Evolutionary conservation across 30 jellyfish, hydroid and myxozoan species (phyloP).

Genomic region (Cassiopea andromeda): DNA sequence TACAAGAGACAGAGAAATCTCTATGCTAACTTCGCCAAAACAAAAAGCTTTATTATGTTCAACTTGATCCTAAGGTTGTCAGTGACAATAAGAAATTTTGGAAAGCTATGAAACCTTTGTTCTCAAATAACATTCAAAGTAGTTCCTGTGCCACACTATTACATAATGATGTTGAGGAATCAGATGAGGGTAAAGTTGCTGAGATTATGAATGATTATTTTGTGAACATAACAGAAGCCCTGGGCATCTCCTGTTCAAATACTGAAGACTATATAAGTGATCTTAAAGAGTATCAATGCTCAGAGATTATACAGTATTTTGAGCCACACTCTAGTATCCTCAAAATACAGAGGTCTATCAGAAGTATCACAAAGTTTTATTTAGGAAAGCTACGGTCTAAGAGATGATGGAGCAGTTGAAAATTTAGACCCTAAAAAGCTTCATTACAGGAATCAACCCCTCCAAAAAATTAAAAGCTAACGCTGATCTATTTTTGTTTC

Average conservation of each 20-base stretch:
- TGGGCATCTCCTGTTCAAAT: neutral
- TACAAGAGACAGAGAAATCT: too few relatives aligned
- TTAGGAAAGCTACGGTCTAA: neutral
- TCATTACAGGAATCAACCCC: neutral
- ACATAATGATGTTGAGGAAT: too few relatives aligned
- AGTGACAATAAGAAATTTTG: too few relatives aligned
- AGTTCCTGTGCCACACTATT: too few relatives aligned
- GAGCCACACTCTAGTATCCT: neutral
- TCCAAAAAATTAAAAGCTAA: neutral
- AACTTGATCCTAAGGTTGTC: too few relatives aligned
- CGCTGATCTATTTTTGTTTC: neutral
- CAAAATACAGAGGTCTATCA: neutral
- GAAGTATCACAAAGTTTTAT: neutral
- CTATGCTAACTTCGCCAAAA: too few relatives aligned
- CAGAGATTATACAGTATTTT: neutral
- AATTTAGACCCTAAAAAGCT: neutral
- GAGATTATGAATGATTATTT: neutral
- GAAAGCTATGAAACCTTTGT: too few relatives aligned
- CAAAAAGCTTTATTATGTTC: too few relatives aligned
- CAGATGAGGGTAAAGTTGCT: too few relatives aligned
- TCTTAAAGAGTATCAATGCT: neutral
- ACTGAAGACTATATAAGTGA: neutral
- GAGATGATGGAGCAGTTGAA: constrained; percentile 1
- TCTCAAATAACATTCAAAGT: too few relatives aligned
- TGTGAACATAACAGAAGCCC: neutral